These are phyloP conservation scores for Micoletzkya japonica DNA, from an alignment of 2,888 invertebrate species.

Conservation along the genomic window DNA sequence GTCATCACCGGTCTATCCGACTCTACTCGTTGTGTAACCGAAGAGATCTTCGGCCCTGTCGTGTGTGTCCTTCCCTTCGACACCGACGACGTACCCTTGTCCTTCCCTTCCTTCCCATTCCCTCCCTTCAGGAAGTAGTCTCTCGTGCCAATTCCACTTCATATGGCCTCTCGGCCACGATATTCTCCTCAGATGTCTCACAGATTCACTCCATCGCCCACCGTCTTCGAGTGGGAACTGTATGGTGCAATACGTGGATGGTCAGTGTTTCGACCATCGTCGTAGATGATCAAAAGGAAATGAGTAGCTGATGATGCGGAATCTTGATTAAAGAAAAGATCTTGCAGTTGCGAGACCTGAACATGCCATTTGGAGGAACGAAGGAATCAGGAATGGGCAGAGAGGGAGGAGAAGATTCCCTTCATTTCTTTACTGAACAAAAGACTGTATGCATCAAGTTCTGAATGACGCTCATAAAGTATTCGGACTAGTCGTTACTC, in stretches of 20 bases:
- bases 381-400: constrained; percentile 70
- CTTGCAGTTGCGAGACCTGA: constrained; percentile 66
- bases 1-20: constrained; percentile 67
- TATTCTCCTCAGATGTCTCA: constrained; percentile 67
- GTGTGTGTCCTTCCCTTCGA: constrained; percentile 65
- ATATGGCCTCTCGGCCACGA: constrained; percentile 69
- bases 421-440: constrained; percentile 69
- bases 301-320: not conserved
- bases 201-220: constrained; percentile 67
- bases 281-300: not conserved
- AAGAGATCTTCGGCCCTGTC: constrained; percentile 71
- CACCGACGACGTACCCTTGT: constrained; percentile 42
- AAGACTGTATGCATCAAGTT: constrained; percentile 68
- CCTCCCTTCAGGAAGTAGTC: constrained; percentile 64
- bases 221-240: constrained; percentile 69
- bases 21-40: constrained; percentile 67
- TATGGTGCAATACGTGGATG: constrained; percentile 71
- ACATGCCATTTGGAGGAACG: constrained; percentile 71
- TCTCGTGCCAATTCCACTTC: constrained; percentile 66
- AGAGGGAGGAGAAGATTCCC: constrained; percentile 68
- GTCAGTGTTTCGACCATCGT: no score
- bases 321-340: no score
- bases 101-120: not conserved
- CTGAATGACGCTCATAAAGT: no score
- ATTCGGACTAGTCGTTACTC: no score